Conservation (phyloP, 2,888 invertebrate genomes). For the Tethea ocularis region DNA sequence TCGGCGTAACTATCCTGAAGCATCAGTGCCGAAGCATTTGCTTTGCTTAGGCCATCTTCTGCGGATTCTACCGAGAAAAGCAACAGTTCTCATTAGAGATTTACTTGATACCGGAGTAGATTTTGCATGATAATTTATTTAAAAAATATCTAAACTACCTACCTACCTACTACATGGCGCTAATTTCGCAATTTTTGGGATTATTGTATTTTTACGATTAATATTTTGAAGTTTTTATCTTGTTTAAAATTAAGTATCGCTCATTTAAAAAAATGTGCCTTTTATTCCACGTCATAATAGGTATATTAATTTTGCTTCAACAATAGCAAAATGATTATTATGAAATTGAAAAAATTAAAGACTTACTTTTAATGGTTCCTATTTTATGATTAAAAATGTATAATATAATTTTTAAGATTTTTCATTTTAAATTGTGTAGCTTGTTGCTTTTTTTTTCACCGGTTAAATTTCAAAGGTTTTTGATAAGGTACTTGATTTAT, state of each 20-base stretch:
- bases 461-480: too few species aligned
- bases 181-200: neutral
- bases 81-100: slow-evolving; percentile 84
- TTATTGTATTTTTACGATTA: neutral
- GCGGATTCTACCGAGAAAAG: slow-evolving; percentile 84
- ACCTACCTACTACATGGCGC: too few species aligned
- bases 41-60: slow-evolving; percentile 83
- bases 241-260: neutral
- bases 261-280: neutral
- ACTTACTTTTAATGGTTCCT: too few species aligned
- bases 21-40: slow-evolving; percentile 85
- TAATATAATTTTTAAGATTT: too few species aligned
- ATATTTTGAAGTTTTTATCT: neutral
- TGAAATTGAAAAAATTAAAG: too few species aligned
- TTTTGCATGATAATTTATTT: slow-evolving; percentile 71
- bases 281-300: neutral
- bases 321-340: too few species aligned
- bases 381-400: too few species aligned
- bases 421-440: too few species aligned
- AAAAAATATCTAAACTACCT: too few species aligned
- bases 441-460: too few species aligned
- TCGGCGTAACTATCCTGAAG: slow-evolving; percentile 84
- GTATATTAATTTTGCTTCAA: too few species aligned
- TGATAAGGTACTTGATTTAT: too few species aligned
- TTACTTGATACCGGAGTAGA: slow-evolving; percentile 86